phyloP scores from a whole-genome alignment of 2,113 vertebrate genomes.

The Laticauda colubrina region DNA sequence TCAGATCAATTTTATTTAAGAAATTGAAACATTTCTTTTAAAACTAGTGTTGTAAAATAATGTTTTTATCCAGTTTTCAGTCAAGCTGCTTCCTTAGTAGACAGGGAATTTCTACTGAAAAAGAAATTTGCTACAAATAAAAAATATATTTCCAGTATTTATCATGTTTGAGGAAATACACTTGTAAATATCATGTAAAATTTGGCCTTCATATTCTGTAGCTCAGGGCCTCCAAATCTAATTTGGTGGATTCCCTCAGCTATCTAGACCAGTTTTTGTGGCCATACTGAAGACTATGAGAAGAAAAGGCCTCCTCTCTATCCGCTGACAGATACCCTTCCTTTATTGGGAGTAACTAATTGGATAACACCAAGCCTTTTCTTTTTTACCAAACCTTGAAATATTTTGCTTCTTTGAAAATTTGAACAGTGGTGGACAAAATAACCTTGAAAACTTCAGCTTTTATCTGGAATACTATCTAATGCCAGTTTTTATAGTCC shows the following conservation, averaged over 20 bases:
- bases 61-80: constrained; percentile 59
- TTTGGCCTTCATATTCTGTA: not conserved
- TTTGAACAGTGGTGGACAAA: constrained; percentile 44
- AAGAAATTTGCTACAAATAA: constrained; percentile 61
- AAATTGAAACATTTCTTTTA: constrained; percentile 55
- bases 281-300: not conserved
- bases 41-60: constrained; percentile 63
- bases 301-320: not conserved
- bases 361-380: constrained; percentile 11
- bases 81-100: constrained; percentile 49
- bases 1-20: constrained; percentile 65
- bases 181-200: not conserved
- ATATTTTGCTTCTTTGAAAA: constrained; percentile 55
- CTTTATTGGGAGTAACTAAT: not conserved
- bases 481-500: constrained; percentile 28
- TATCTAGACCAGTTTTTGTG: not conserved
- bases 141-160: constrained; percentile 53
- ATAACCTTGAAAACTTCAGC: constrained; percentile 43
- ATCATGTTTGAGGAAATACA: not conserved
- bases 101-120: constrained; percentile 52
- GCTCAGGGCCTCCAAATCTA: too few relatives aligned
- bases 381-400: constrained; percentile 31
- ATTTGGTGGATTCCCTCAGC: not conserved
- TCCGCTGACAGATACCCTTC: not conserved
- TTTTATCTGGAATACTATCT: constrained; percentile 48